Conservation (phyloP, 2,888 invertebrate genomes). For the Amphipyra berbera region DNA sequence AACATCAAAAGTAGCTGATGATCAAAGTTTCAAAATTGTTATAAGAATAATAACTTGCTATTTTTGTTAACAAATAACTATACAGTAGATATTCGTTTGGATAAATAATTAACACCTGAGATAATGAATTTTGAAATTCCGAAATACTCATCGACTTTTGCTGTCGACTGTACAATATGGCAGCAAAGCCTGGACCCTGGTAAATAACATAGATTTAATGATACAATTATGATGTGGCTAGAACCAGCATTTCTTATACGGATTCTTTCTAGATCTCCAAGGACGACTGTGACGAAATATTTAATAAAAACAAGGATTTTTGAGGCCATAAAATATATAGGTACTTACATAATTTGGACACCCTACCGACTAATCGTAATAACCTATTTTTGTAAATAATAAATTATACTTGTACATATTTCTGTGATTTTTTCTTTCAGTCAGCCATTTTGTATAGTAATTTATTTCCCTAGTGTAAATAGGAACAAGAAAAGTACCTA, state of each 20-base stretch:
- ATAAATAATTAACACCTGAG: too few species aligned
- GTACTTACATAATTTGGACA: neutral
- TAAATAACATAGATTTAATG: too few species aligned
- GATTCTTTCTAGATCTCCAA: constrained; percentile 19
- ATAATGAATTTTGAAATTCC: too few species aligned
- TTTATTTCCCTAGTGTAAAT: neutral
- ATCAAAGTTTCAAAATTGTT: too few species aligned
- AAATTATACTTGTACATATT: constrained; percentile 8
- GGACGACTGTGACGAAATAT: constrained; percentile 17
- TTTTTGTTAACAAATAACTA: too few species aligned
- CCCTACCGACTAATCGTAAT: constrained; percentile 5
- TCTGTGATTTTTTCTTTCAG: neutral
- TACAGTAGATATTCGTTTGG: too few species aligned
- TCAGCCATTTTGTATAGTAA: constrained; percentile 4
- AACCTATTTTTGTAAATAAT: constrained; percentile 21
- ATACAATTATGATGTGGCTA: too few species aligned
- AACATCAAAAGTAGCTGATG: too few species aligned
- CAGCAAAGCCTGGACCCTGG: too few species aligned
- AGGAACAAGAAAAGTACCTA: neutral
- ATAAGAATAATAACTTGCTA: too few species aligned
- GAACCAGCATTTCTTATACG: neutral
- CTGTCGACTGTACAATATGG: too few species aligned
- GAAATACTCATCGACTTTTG: too few species aligned
- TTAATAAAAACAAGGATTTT: neutral
- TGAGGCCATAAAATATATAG: constrained; percentile 21